A percentile compares a stretch with the other conserved stretches of the same genome.
Conservation (phyloP, 1,140 invertebrate species). For the Maconellicoccus hirsutus region DNA sequence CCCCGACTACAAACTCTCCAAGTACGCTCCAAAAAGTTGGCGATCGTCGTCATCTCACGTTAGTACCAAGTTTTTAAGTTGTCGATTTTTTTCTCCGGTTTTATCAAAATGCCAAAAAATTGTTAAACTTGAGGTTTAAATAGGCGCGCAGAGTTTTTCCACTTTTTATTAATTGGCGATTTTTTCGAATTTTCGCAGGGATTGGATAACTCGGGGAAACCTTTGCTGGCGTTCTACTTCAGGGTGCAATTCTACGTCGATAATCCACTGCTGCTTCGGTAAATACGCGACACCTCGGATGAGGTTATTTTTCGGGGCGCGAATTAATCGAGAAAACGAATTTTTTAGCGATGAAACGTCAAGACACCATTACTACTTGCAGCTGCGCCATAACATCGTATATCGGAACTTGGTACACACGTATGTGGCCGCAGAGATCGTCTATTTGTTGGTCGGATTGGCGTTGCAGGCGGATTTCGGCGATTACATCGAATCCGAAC, state of each 20-base stretch:
- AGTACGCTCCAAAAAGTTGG: constrained; percentile 92
- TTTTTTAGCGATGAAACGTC: constrained; percentile 74
- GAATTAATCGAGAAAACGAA: too few relatives aligned
- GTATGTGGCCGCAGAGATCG: constrained; percentile 51
- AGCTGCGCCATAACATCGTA: constrained; percentile 78
- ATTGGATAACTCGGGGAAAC: constrained; percentile 75
- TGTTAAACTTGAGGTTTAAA: too few relatives aligned
- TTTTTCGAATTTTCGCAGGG: constrained; percentile 44
- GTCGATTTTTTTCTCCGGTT: too few relatives aligned
- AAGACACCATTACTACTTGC: constrained; percentile 83
- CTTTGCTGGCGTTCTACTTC: constrained; percentile 79
- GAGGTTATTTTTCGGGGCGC: too few relatives aligned
- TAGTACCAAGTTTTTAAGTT: too few relatives aligned
- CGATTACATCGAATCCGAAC: constrained; percentile 48
- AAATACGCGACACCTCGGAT: constrained; percentile 27
- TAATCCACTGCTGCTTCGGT: constrained; percentile 67
- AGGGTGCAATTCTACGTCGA: constrained; percentile 92
- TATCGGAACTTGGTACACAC: constrained; percentile 50
- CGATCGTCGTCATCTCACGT: constrained; percentile 83
- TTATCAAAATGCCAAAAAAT: too few relatives aligned
- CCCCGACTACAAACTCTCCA: constrained; percentile 84
- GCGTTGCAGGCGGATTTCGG: constrained; percentile 85
- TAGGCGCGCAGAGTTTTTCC: too few relatives aligned
- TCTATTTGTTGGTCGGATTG: constrained; percentile 69
- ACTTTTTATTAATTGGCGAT: not conserved